Evolutionary conservation across 2,113 vertebrate genomes (phyloP), one percentile per base, ranked within the genome.

Genomic region (Megaceryle torquata): DNA sequence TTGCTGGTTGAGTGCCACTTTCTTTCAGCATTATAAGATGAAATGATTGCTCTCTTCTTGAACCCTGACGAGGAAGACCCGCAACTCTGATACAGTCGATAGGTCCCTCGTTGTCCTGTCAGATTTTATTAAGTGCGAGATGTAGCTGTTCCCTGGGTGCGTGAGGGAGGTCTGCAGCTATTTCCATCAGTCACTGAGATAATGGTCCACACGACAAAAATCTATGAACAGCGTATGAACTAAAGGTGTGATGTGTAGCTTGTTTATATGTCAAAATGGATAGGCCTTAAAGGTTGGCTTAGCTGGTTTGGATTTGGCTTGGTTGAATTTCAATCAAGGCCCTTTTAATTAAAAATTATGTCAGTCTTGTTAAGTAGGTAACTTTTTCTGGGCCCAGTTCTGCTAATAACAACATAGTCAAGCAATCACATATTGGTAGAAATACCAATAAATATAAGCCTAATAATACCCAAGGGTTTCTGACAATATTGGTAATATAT

Each of bases 41-140:
- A 65, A 65, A 35, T 44, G 33, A 37, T 35, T 69, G 43, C 78
- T 53, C 35, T 89, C 48, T 2, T 78, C 68, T 51, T 78, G 78
- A 65, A 35, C 33, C 21, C 82, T 56, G 16, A 18, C 13, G 70
- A 57, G 29, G 53, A 69, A 29, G 56, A 78, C 17, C 17, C 0
- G 1, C 29, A n/a, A 35, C 50, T 6, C n/a, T 29, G 54, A 14
- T 15, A 15, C 0, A 39, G 53, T 7, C 11, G 11, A 17, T 29
- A 39, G 15, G 24, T 71, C 43, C 33, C 13, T 81, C 60, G n/a
- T 15, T 75, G 26, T 43, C 29, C 46, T 69, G 48, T 56, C 48
- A 82, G 56, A 15, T 67, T 85, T 91, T 67, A 51, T 67, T 28
- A 78, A 65, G 44, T 13, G 18, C 2, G 7, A 77, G 44, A 43